These are phyloP conservation scores for Sesia bembeciformis DNA, from an alignment of 2,888 invertebrate genomes.

Conservation along the genomic window DNA sequence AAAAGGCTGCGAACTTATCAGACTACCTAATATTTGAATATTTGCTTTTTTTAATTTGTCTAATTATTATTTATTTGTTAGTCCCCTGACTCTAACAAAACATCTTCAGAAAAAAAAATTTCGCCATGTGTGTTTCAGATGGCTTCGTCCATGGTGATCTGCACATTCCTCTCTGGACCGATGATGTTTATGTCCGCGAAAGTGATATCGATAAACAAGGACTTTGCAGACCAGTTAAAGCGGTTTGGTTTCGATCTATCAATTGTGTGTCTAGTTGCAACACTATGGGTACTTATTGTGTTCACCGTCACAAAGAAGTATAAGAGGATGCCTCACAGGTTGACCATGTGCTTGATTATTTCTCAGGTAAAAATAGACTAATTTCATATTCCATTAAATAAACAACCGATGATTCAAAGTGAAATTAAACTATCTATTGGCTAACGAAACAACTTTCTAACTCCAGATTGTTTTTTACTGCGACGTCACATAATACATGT, in stretches of 20 bases:
- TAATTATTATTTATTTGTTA: too few species aligned
- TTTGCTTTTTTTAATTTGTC: too few species aligned
- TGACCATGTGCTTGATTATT: constrained; percentile 84
- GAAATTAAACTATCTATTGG: too few species aligned
- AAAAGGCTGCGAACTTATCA: too few species aligned
- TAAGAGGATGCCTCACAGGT: constrained; percentile 85
- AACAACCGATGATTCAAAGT: too few species aligned
- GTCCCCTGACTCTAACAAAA: too few species aligned
- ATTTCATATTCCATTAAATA: too few species aligned
- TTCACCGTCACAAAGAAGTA: constrained; percentile 84
- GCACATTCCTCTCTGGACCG: constrained; percentile 95
- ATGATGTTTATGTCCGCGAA: constrained; percentile 96
- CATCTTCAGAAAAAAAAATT: not conserved
- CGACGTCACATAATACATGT: too few species aligned
- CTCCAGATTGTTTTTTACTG: too few species aligned
- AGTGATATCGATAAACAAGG: constrained; percentile 88
- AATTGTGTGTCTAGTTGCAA: constrained; percentile 83
- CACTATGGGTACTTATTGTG: constrained; percentile 84
- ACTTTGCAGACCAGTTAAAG: constrained; percentile 85
- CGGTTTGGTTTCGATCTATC: constrained; percentile 89
- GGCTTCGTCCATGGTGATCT: constrained; percentile 94
- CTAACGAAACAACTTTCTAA: too few species aligned
- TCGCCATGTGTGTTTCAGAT: constrained; percentile 70
- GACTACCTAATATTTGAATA: too few species aligned
- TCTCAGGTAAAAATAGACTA: constrained; percentile 79